Base-by-base conservation (phyloP, 2,113 vertebrate species). In the Lampris incognitus region DNA sequence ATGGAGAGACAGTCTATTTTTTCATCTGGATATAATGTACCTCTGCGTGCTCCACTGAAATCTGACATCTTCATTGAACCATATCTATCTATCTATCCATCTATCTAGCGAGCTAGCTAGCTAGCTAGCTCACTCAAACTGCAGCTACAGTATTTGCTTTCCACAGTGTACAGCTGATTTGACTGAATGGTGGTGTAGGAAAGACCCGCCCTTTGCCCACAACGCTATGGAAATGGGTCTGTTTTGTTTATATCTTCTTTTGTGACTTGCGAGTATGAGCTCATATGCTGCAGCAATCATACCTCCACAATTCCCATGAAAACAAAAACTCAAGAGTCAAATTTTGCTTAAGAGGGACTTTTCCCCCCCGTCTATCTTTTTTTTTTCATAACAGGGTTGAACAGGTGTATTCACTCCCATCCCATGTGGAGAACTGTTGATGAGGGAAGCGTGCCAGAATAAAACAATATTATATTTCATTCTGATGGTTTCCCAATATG, bases 401-500 rank as follows among this genome's bases (percentile, higher is more conserved):
- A 71, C 87, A 90, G 78, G 85, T 82, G 84, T 79, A 74, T 24
- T 57, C 11, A 40, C 6, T 40, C 2, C 37, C 69, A 9, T 49
- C 67, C 78, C 68, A 70, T 68, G 66, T 69, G 62, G 60, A 66
- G 69, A 75, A 81, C 83, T 79, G 72, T 64, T 79, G 74, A 79
- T 58, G 69, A 68, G 65, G 58, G 52, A 81, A 66, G 61, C 69
- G 37, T 79, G 74, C 69, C 69, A 67, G 57, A 76, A 72, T 67
- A 74, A 78, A 85, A 57, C 48, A 76, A 84, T 85, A 84, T 82
- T 82, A 66, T 68, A 73, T 89, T 85, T 91, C 76, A 72, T 68
- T 61, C 68, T 80, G 63, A 87, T 87, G 72, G 71, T 72, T 91
- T 90, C 57, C 61, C 71, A 87, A 70, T 72, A 54, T 64, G 70